Evolutionary conservation across 2,797 vertebrate species (phyloP).

Genomic region (Rhinatrema bivittatum): DNA sequence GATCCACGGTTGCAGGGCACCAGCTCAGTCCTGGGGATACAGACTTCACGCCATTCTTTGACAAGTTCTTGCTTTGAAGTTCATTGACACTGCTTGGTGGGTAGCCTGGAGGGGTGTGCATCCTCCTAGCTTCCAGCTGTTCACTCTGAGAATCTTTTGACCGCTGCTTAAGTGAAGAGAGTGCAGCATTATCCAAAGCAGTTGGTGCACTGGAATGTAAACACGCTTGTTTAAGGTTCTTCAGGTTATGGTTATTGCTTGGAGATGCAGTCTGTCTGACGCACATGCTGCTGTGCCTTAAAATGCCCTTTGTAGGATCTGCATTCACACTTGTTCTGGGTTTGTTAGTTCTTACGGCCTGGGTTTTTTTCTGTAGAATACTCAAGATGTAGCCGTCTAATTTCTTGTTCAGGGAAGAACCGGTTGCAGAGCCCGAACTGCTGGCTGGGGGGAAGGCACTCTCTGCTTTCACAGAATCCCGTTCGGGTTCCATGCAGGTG

Average conservation of each 20-base stretch:
- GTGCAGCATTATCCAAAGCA: slow-evolving; percentile 34
- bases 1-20: slow-evolving; percentile 23
- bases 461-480: slow-evolving; percentile 45
- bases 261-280: slow-evolving; percentile 54
- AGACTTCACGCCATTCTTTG: slow-evolving; percentile 32
- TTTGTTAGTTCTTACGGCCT: slow-evolving; percentile 77
- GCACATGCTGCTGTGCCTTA: slow-evolving; percentile 75
- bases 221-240: slow-evolving; percentile 45
- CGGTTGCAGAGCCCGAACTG: slow-evolving; percentile 45
- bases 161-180: slow-evolving; percentile 58
- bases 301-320: slow-evolving; percentile 74
- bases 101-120: slow-evolving; percentile 18
- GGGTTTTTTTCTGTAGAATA: slow-evolving; percentile 76
- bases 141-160: slow-evolving; percentile 51
- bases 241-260: slow-evolving; percentile 45
- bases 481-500: slow-evolving; percentile 32
- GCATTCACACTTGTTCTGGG: slow-evolving; percentile 82
- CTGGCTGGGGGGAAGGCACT: slow-evolving; percentile 38
- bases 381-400: slow-evolving; percentile 82
- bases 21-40: slow-evolving; percentile 32
- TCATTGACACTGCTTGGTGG: slow-evolving; percentile 23
- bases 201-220: slow-evolving; percentile 32
- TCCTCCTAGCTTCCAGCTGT: slow-evolving; percentile 48
- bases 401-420: slow-evolving; percentile 56
- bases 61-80: slow-evolving; percentile 49